A percentile compares a stretch with the other conserved stretches of the same genome.
These are phyloP conservation scores for Engystomops pustulosus DNA, from an alignment of 2,113 vertebrate species.

Conservation along the genomic window DNA sequence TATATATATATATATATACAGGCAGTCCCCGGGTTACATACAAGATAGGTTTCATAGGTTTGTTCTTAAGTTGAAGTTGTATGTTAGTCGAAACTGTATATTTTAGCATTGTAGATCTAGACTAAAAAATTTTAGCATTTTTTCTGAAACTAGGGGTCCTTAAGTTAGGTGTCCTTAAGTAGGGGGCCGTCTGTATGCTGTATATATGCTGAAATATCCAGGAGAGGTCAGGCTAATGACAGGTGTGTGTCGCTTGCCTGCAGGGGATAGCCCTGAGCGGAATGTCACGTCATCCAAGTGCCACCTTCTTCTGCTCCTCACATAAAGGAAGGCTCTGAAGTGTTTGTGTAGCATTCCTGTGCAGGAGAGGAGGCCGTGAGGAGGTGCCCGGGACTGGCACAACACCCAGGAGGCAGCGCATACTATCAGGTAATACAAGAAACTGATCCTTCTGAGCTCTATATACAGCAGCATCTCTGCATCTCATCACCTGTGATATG, in stretches of 20 bases:
- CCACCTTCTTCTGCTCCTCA: conserved; percentile 1
- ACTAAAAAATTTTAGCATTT: too few species aligned
- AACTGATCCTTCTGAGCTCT: neutral
- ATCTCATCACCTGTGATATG: neutral
- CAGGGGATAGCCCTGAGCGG: conserved; percentile 24
- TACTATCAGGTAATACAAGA: conserved; percentile 22
- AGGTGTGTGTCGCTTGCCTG: neutral
- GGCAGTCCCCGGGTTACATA: too few species aligned
- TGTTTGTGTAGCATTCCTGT: neutral
- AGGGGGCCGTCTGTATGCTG: neutral
- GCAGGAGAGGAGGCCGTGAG: conserved; percentile 8
- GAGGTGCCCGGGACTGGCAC: conserved; percentile 15
- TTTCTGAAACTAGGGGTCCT: too few species aligned
- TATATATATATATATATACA: too few species aligned
- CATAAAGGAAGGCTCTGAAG: conserved; percentile 24
- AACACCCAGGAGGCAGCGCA: neutral
- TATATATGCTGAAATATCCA: neutral
- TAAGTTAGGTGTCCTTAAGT: too few species aligned
- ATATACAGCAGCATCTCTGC: neutral
- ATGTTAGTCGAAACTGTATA: too few species aligned
- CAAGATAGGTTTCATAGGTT: too few species aligned
- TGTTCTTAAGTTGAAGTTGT: too few species aligned
- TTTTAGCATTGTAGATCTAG: too few species aligned
- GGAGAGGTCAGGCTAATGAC: neutral
- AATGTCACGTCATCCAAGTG: conserved; percentile 7